phyloP scores from a whole-genome alignment of 1,140 invertebrate genomes.

The Rhynchophorus ferrugineus region DNA sequence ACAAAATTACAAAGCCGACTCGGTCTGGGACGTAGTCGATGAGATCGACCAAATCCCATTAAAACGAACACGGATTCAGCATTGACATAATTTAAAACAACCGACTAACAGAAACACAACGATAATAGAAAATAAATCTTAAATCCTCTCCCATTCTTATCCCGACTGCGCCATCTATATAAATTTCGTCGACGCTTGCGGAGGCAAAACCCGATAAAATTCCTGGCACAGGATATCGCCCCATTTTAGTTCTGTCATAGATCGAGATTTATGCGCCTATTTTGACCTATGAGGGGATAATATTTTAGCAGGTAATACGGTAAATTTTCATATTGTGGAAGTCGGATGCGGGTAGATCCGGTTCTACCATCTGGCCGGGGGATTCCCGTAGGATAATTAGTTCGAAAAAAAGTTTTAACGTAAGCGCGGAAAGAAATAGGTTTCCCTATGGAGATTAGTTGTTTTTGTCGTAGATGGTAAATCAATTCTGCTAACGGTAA shows the following conservation, averaged over 20 bases:
- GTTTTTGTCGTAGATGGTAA: too few relatives aligned
- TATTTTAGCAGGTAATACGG: conserved; percentile 14
- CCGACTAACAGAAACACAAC: neutral
- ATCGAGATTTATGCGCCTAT: conserved; percentile 12
- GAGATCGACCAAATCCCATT: too few relatives aligned
- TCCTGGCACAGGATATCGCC: conserved; percentile 13
- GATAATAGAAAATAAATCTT: conserved; percentile 10
- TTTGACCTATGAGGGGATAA: conserved; percentile 13
- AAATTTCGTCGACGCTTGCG: conserved; percentile 6
- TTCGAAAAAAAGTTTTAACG: too few relatives aligned
- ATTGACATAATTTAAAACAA: neutral
- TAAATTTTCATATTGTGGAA: conserved; percentile 14
- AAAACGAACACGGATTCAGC: neutral
- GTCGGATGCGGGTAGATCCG: neutral
- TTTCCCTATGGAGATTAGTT: too few relatives aligned
- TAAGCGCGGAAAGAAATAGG: too few relatives aligned
- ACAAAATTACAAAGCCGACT: too few relatives aligned
- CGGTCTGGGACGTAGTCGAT: too few relatives aligned
- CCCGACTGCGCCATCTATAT: conserved; percentile 8
- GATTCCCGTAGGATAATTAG: neutral
- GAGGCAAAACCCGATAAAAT: conserved; percentile 13
- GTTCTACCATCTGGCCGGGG: neutral
- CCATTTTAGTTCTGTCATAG: conserved; percentile 16
- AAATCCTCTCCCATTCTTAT: conserved; percentile 6
- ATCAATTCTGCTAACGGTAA: too few relatives aligned